These are phyloP conservation scores for Sebastes reedi DNA, from an alignment of 2,797 vertebrate species.

Conservation along the genomic window DNA sequence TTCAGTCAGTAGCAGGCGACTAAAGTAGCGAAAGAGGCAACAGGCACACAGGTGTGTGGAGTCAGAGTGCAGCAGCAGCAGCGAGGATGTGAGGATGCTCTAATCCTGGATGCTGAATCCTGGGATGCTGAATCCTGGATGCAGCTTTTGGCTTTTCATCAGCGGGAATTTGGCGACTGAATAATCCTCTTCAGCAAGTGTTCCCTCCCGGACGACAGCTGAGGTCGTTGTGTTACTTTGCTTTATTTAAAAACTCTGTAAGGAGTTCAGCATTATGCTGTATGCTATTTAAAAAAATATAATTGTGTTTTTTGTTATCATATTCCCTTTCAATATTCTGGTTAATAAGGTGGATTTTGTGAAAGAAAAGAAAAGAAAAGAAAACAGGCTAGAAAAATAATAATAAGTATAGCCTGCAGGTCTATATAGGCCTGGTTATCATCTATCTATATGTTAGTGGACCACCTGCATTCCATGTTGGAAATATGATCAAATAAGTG, in stretches of 20 bases:
- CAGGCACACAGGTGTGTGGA: slow-evolving; percentile 33
- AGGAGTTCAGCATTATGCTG: background rate
- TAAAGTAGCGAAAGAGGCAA: background rate
- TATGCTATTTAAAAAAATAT: background rate
- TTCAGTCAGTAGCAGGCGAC: background rate
- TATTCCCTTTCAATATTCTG: background rate
- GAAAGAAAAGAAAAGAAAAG: background rate
- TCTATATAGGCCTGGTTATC: background rate
- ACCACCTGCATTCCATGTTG: background rate
- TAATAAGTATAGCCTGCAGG: background rate
- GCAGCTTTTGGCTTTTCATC: slow-evolving; percentile 42
- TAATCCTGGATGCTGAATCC: background rate
- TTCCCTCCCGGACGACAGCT: background rate
- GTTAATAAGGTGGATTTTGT: background rate
- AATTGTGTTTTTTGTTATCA: background rate
- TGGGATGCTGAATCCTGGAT: slow-evolving; percentile 8
- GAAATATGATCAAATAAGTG: background rate
- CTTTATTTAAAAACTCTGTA: background rate
- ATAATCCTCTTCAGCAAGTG: slow-evolving; percentile 30
- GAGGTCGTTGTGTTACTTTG: background rate
- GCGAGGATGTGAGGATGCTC: background rate
- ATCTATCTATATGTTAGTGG: background rate
- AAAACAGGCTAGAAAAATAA: background rate
- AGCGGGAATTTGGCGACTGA: background rate
- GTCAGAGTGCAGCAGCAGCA: background rate